Evolutionary conservation across 2,113 vertebrate species (phyloP).

Genomic region (Chaenocephalus aceratus): DNA sequence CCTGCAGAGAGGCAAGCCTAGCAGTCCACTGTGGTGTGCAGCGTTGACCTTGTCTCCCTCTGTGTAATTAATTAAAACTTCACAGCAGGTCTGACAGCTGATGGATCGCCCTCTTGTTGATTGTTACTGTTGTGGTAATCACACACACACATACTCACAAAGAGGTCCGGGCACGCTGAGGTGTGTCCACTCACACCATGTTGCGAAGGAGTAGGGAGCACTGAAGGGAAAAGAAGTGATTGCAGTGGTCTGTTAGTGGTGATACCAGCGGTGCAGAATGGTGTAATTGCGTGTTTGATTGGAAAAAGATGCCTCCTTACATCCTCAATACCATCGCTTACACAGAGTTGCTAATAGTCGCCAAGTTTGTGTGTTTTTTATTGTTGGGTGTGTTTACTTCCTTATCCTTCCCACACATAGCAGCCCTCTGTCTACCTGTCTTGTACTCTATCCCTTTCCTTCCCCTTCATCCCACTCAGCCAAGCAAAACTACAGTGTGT

Average conservation of each 20-base stretch:
- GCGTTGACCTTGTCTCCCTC: slow-evolving; percentile 79
- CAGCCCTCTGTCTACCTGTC: slow-evolving; percentile 57
- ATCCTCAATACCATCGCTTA: background rate
- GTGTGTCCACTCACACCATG: slow-evolving; percentile 46
- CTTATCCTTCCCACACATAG: slow-evolving; percentile 45
- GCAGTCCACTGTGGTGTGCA: slow-evolving; percentile 59
- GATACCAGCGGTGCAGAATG: slow-evolving; percentile 23
- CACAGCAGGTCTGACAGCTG: slow-evolving; percentile 77
- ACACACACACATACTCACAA: slow-evolving; percentile 19
- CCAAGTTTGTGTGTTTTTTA: slow-evolving; percentile 20
- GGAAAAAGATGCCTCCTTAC: slow-evolving; percentile 8
- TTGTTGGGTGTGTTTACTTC: slow-evolving; percentile 26
- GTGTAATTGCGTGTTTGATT: slow-evolving; percentile 37
- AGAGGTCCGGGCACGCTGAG: slow-evolving; percentile 17
- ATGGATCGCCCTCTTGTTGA: slow-evolving; percentile 81
- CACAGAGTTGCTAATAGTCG: slow-evolving; percentile 12
- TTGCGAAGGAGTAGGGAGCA: slow-evolving; percentile 25
- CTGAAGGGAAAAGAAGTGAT: slow-evolving; percentile 21
- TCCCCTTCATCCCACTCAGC: slow-evolving; percentile 71
- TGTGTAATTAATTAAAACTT: slow-evolving; percentile 85
- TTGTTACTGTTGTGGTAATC: slow-evolving; percentile 74
- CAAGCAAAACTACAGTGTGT: slow-evolving; percentile 79
- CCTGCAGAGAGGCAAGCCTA: slow-evolving; percentile 64
- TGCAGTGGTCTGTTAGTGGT: slow-evolving; percentile 41
- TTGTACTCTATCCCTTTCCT: slow-evolving; percentile 64